Evolutionary conservation across 2,888 invertebrate species (phyloP), one percentile per base, ranked within the genome.

Genomic region (Macrosoma leucophasiata): DNA sequence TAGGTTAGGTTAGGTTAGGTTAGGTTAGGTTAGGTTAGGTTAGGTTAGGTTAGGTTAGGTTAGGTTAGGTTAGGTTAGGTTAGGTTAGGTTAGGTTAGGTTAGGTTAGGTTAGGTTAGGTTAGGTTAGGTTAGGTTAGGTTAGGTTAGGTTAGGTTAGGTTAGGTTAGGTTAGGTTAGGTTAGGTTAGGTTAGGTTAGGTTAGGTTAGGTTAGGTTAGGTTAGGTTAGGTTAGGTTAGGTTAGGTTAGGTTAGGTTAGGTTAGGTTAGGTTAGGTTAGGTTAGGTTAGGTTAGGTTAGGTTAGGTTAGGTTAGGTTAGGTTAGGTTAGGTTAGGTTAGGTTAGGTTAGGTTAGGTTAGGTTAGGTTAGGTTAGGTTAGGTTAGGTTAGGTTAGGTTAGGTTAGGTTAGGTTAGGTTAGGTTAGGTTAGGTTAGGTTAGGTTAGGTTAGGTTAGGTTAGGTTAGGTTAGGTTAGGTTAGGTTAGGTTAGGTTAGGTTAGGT

Each of bases 31-130:
- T n/a, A n/a, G n/a, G n/a, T n/a, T n/a, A n/a, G n/a, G n/a, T n/a
- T n/a, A n/a, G n/a, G n/a, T n/a, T n/a, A n/a, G n/a, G 11, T 11
- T 28, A 14, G 28, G n/a, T 13, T 12, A 9, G 9, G 15, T 14
- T 28, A 15, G 15, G 8, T 19, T 28, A 14, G 11, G 13, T 18
- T 28, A 18, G 9, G 13, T 28, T 28, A 10, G 13, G 18, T 19
- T 11, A n/a, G 13, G 13, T 19, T 15, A 29, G 29, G 15, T 17
- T 29, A 29, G 12, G n/a, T n/a, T n/a, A n/a, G 30, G 30, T 30
- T 30, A 30, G 30, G 30, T 30, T 30, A 30, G 30, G 30, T 30
- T 30, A 30, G 30, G 30, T 30, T 30, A 30, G 30, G 30, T 30
- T 30, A 30, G 30, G 30, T 22, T 30, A 30, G 30, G 30, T 30